Evolutionary conservation across 2,113 vertebrate species (phyloP).

Genomic region (Ciconia boyciana): DNA sequence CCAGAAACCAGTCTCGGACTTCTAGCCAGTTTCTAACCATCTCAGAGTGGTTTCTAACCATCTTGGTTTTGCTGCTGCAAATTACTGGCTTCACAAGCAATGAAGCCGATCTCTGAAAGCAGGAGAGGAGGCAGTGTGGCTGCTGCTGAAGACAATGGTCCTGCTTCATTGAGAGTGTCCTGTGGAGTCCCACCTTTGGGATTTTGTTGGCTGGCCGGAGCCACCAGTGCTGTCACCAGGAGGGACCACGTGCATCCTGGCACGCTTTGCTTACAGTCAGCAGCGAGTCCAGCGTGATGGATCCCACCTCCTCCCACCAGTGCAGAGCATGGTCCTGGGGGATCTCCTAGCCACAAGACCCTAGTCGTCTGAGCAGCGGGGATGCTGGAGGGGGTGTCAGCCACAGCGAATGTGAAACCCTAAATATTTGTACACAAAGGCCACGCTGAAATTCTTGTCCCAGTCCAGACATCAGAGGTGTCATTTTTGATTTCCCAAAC

Average conservation of each 20-base stretch:
- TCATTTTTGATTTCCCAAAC: slow-evolving; percentile 63
- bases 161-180: neutral
- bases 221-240: neutral
- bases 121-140: neutral
- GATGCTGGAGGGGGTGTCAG: neutral
- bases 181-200: neutral
- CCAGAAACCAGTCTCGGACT: neutral
- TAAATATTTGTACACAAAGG: slow-evolving; percentile 56
- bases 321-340: neutral
- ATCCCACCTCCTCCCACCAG: neutral
- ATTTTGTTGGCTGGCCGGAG: neutral
- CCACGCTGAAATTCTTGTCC: slow-evolving; percentile 17
- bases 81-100: neutral
- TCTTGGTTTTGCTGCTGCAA: neutral
- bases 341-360: neutral
- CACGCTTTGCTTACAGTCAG: rapidly evolving
- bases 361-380: rapidly evolving
- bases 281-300: neutral
- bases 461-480: slow-evolving; percentile 61
- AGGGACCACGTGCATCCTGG: rapidly evolving
- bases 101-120: neutral
- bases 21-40: neutral
- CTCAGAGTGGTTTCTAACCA: neutral
- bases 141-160: neutral
- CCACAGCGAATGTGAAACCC: neutral